These are phyloP conservation scores for Noctilio leporinus DNA, from an alignment of 2,113 vertebrate genomes.

Conservation along the genomic window DNA sequence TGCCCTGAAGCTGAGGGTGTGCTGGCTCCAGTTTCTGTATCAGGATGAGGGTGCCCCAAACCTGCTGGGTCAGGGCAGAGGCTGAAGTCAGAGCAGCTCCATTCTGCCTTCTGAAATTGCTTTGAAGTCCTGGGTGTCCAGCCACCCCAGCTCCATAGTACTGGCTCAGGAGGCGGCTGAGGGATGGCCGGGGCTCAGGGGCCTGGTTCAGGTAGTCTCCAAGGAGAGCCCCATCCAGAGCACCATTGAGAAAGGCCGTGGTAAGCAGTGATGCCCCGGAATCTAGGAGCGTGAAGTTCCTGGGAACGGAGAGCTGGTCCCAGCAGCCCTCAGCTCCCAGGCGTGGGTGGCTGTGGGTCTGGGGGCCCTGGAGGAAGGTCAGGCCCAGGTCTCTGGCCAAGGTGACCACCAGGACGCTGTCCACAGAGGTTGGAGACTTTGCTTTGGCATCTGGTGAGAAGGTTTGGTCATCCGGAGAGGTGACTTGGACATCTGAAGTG, in stretches of 20 bases:
- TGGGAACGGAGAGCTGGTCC: constrained; percentile 79
- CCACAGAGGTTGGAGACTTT: neutral
- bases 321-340: constrained; percentile 86
- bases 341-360: accelerated
- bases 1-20: constrained; percentile 6
- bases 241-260: constrained; percentile 83
- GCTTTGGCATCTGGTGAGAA: neutral
- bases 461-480: neutral
- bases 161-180: constrained; percentile 78
- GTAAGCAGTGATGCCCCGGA: constrained; percentile 71
- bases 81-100: constrained; percentile 67
- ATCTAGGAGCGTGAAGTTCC: constrained; percentile 79
- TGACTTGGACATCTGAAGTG: neutral
- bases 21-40: constrained; percentile 54
- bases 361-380: constrained; percentile 66
- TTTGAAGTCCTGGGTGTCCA: constrained; percentile 49
- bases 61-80: constrained; percentile 72
- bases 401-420: constrained; percentile 76
- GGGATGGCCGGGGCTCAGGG: neutral
- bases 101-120: constrained; percentile 79
- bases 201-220: constrained; percentile 71
- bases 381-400: constrained; percentile 75
- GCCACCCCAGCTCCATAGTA: constrained; percentile 76
- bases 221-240: constrained; percentile 87
- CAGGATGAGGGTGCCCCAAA: constrained; percentile 70